Base-by-base conservation (phyloP, 1,140 invertebrate genomes). In the Thaumatotibia leucotreta region DNA sequence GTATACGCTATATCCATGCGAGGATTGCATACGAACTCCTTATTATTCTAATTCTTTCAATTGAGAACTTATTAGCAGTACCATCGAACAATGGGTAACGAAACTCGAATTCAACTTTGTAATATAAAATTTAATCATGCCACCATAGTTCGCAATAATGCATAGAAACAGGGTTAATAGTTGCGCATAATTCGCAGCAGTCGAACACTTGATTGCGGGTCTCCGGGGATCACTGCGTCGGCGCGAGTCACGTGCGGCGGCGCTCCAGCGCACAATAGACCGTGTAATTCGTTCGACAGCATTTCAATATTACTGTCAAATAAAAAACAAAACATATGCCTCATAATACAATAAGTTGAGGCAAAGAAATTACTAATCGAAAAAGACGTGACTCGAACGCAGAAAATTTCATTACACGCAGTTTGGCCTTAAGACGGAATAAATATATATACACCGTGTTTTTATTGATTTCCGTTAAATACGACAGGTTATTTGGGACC, bases 201-300 rank as follows among this genome's bases (percentile, higher is more conserved):
- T 54, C 50, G 50, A 14, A 58, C 61, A 66, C 63, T 63, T 49
- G 65, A 65, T 64, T 64, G 58, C 61, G 62, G 27, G 61, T 73
- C 66, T 52, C 61, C 14, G 52, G 65, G 62, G 65, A 64, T 67
- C 45, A 65, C 67, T n/a, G 61, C 63, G 9, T 58, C 54, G 61
- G 29, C 63, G 58, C 63, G 58, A 65, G 61, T 70, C 68, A 68
- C 66, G 71, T 68, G 65, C 68, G 39, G 71, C 66, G 65, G 65
- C 67, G 68, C 67, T 71, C n/a, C n/a, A n/a, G 73, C 74, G 70
- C 74, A 72, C 77, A 82, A 80, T 76, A 76, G 3, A 69, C 70
- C 80, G 73, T 79, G 76, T 79, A 80, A 80, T 82, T 80, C 75
- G 75, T 79, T 80, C 72, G 70, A 58, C 52, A 58, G 24, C 29